These are phyloP conservation scores for Trematocara nigrifrons DNA, from an alignment of 2,113 vertebrate genomes.

Conservation along the genomic window DNA sequence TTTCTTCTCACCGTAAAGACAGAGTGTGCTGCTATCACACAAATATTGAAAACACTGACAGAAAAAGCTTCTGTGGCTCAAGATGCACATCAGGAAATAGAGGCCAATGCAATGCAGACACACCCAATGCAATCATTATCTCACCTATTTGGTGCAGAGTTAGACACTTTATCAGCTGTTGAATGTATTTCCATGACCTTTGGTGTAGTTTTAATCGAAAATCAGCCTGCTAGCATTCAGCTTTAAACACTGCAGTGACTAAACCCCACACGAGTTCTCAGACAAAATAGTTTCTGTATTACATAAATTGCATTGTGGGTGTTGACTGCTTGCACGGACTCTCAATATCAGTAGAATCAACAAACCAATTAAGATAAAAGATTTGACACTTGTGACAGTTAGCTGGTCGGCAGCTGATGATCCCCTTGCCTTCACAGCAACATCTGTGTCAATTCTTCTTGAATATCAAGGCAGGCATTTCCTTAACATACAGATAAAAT, in stretches of 20 bases:
- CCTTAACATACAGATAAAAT: not conserved
- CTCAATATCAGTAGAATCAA: not conserved
- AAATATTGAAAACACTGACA: not conserved
- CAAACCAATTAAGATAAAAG: not conserved
- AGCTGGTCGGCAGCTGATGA: rapidly evolving
- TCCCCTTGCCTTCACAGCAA: not conserved
- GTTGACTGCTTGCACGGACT: not conserved
- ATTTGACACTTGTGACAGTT: not conserved
- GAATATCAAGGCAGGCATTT: not conserved
- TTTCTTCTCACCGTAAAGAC: not conserved
- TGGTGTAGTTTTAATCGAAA: not conserved
- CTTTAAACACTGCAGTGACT: not conserved
- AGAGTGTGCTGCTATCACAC: not conserved
- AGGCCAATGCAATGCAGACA: not conserved
- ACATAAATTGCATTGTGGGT: not conserved
- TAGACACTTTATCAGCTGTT: not conserved
- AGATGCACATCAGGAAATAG: not conserved
- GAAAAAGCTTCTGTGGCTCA: not conserved
- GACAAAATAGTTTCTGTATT: not conserved
- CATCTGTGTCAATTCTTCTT: not conserved
- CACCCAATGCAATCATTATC: not conserved
- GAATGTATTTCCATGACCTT: not conserved
- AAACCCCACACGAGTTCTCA: not conserved
- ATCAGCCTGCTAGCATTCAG: not conserved
- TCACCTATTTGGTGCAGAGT: not conserved